A percentile compares a stretch with the other conserved stretches of the same genome.
Conservation (phyloP, 2,888 invertebrate genomes). For the Aethes cnicana region DNA sequence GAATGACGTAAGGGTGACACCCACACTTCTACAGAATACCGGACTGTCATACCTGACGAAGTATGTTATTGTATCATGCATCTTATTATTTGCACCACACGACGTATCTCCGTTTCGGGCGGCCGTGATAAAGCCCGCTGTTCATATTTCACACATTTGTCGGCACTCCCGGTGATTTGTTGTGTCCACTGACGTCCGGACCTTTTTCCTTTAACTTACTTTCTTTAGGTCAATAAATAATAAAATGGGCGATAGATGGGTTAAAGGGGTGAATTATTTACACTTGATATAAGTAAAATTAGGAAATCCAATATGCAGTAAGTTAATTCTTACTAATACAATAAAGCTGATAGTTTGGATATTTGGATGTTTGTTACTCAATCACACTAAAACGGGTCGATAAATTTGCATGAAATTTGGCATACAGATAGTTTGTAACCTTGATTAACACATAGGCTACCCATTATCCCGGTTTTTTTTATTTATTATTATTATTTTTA, state of each 20-base stretch:
- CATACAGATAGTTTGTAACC: too few species aligned
- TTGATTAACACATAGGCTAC: too few species aligned
- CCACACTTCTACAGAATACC: too few species aligned
- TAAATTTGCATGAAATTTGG: too few species aligned
- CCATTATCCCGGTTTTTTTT: too few species aligned
- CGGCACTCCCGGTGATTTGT: slow-evolving; percentile 61
- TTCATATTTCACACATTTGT: slow-evolving; percentile 70
- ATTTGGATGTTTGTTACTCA: too few species aligned
- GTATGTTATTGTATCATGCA: neutral
- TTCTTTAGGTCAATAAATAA: slow-evolving; percentile 28
- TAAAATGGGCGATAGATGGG: neutral
- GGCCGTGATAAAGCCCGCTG: slow-evolving; percentile 55
- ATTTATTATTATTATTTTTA: too few species aligned
- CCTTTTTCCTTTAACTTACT: slow-evolving; percentile 43
- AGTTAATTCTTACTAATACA: too few species aligned
- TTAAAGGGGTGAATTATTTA: neutral
- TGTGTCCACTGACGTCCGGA: slow-evolving; percentile 50
- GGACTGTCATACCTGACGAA: too few species aligned
- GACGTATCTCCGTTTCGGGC: slow-evolving; percentile 53
- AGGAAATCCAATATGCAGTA: neutral
- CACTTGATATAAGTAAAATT: neutral
- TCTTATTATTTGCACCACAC: slow-evolving; percentile 49
- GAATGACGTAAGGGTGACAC: too few species aligned
- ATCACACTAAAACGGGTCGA: too few species aligned
- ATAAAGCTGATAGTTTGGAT: too few species aligned